These are phyloP conservation scores for Puma concolor DNA, from an alignment of 2,113 vertebrate species.

Conservation along the genomic window DNA sequence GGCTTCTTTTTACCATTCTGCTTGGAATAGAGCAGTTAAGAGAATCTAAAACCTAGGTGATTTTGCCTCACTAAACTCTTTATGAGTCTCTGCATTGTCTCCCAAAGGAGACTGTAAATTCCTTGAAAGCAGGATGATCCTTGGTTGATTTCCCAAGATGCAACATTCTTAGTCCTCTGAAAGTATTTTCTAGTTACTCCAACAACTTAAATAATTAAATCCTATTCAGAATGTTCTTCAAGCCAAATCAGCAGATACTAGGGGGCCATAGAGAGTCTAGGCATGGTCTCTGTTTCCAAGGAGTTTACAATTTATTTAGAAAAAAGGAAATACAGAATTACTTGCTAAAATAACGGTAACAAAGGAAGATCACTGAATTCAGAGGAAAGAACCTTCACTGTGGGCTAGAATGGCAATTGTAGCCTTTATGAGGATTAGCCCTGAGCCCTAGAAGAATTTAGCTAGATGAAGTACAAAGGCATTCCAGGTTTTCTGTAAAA, in stretches of 20 bases:
- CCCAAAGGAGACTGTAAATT: not conserved
- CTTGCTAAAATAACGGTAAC: not conserved
- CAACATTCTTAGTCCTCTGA: not conserved
- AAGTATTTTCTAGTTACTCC: not conserved
- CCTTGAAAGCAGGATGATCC: constrained; percentile 31
- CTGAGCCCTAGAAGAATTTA: not conserved
- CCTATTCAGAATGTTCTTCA: not conserved
- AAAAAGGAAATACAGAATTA: constrained; percentile 33
- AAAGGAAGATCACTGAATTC: constrained; percentile 27
- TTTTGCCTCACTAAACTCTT: not conserved
- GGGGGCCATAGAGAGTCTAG: not conserved
- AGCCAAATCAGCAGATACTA: not conserved
- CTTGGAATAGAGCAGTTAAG: not conserved
- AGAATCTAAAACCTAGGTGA: not conserved
- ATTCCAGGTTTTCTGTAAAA: constrained; percentile 48
- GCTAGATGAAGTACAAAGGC: not conserved
- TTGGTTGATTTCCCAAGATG: not conserved
- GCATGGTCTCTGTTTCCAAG: not conserved
- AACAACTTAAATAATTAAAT: constrained; percentile 35
- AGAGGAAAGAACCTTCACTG: not conserved
- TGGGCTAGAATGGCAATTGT: not conserved
- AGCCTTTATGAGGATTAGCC: not conserved
- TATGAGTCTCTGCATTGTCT: not conserved
- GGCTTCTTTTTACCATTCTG: not conserved
- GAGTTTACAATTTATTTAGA: constrained; percentile 44